Evolutionary conservation across 2,113 vertebrate species (phyloP), one percentile per base, ranked within the genome.

Genomic region (Notarius quadriscutis): DNA sequence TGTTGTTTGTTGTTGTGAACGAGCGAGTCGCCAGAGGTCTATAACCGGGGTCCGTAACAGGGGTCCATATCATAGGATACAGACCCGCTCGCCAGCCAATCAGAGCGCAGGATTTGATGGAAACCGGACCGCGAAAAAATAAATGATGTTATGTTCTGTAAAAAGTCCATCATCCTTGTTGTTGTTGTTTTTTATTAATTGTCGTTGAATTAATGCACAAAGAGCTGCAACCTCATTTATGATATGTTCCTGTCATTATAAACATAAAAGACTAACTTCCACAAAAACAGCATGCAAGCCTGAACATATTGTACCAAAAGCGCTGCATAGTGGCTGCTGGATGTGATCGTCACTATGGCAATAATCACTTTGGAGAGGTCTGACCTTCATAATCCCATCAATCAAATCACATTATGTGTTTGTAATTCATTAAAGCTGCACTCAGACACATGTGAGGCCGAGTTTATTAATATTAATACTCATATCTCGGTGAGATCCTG

Each of bases 361-460:
- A 87, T 83, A 81, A 87, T 87, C 86, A 75, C 86, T 80, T 75
- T 74, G 74, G 86, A 60, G 67, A 87, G 72, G 63, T 27, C 4
- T 87, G 78, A 87, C 85, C 78, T 81, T 87, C 63, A 72, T 60
- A 81, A 71, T 82, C 34, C 80, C 5, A 7, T 17, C 55, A 30
- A 58, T 74, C 79, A 82, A 71, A 83, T 75, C 80, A 71, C 69
- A 57, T 83, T 30, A 74, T 60, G 57, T 74, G 67, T 82, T 83
- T 62, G 79, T 60, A 72, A 83, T 87, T 87, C 80, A 74, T 87
- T 72, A 87, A 87, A 50, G 69, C 86, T 53, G 14, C 57, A 34
- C 20, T 74, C 34, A 18, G 63, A 69, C 27, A 20, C 17, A 7
- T 22, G 27, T 5, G 20, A 69, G 62, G 48, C 10, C 14, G 17